Percentiles rank a stretch among this genome's conserved stretches.
Evolutionary conservation across 1,140 invertebrate species (phyloP).

Genomic region (Palaemon carinicauda): DNA sequence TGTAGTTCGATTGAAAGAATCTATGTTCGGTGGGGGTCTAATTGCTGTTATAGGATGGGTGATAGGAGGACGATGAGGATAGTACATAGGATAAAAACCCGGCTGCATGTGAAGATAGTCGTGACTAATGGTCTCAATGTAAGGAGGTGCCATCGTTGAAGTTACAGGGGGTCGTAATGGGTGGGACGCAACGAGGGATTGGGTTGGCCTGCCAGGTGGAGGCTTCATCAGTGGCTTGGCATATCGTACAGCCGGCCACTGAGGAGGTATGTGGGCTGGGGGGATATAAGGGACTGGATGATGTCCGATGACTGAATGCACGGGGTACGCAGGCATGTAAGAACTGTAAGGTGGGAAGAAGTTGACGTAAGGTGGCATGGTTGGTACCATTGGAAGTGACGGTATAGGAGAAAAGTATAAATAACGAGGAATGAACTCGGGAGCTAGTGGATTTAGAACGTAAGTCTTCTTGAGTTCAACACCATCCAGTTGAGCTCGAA

Average conservation of each 20-base stretch:
- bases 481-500: slow-evolving; percentile 76
- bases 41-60: slow-evolving; percentile 20
- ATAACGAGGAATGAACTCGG: slow-evolving; percentile 71
- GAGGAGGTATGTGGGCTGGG: slow-evolving; percentile 12
- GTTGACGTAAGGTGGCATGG: slow-evolving; percentile 36
- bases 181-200: slow-evolving; percentile 27
- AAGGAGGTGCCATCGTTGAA: not conserved
- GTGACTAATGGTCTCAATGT: slow-evolving; percentile 24
- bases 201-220: slow-evolving; percentile 10
- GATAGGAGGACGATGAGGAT: slow-evolving; percentile 8
- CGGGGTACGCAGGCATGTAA: slow-evolving; percentile 23
- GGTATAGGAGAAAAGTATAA: slow-evolving; percentile 44
- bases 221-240: slow-evolving; percentile 27
- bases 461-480: slow-evolving; percentile 79
- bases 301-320: slow-evolving; percentile 36
- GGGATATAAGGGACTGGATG: slow-evolving; percentile 35
- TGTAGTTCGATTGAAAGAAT: slow-evolving; percentile 5
- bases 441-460: slow-evolving; percentile 82
- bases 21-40: slow-evolving; percentile 11
- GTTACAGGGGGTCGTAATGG: slow-evolving; percentile 6
- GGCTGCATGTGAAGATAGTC: slow-evolving; percentile 23
- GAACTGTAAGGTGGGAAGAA: slow-evolving; percentile 30
- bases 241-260: slow-evolving; percentile 29
- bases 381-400: slow-evolving; percentile 31
- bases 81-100: slow-evolving; percentile 23